Percentiles rank a stretch among this genome's conserved stretches.
Evolutionary conservation across 2,113 vertebrate species (phyloP).

Genomic region (Muntiacus muntjak): DNA sequence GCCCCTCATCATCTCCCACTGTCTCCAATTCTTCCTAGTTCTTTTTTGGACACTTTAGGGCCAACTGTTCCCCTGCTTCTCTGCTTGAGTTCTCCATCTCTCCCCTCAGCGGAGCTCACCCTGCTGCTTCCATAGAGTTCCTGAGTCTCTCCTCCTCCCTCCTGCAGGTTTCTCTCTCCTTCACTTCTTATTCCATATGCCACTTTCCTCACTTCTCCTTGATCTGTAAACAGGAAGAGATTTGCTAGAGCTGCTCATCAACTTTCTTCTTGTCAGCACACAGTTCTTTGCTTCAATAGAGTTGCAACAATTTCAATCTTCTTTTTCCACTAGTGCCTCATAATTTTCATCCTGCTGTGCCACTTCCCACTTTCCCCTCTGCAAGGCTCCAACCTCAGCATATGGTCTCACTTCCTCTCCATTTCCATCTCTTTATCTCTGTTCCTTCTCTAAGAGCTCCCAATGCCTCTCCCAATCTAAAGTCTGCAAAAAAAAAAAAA

Average conservation of each 20-base stretch:
- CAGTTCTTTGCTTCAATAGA: not conserved
- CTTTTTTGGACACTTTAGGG: not conserved
- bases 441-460: not conserved
- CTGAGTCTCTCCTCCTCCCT: not conserved
- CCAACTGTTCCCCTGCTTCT: not conserved
- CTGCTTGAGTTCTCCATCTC: not conserved
- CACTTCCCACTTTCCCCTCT: not conserved
- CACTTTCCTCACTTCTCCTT: too few species aligned
- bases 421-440: not conserved
- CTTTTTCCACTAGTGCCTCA: not conserved
- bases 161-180: not conserved
- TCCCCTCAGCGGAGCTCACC: not conserved
- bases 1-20: not conserved
- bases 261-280: not conserved
- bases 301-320: not conserved
- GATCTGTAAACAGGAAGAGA: not conserved
- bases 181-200: not conserved
- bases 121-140: not conserved
- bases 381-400: not conserved
- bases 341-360: not conserved
- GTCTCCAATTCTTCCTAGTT: slow-evolving; percentile 9
- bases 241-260: not conserved
- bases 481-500: not conserved
- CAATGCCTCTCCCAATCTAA: not conserved
- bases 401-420: not conserved